Evolutionary conservation across 2,888 invertebrate genomes (phyloP).

Genomic region (Stenchaetothrips biformis): DNA sequence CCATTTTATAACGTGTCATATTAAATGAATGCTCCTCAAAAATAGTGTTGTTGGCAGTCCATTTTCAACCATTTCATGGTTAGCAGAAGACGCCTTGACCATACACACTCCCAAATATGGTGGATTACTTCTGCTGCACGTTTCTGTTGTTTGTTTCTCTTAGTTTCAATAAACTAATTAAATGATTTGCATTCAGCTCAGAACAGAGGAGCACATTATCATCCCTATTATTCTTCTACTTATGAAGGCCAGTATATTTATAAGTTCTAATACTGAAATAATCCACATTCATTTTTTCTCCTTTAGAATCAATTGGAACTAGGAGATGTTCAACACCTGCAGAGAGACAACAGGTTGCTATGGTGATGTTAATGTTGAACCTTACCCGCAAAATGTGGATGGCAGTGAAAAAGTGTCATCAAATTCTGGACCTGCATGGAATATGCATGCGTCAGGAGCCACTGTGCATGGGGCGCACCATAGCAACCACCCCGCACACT

Average conservation of each 20-base stretch:
- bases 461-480: neutral
- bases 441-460: neutral
- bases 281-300: neutral
- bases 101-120: too few species aligned
- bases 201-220: neutral
- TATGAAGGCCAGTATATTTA: neutral
- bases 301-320: neutral
- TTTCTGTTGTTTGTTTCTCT: neutral
- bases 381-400: slow-evolving; percentile 7
- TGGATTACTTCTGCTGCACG: neutral
- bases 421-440: slow-evolving; percentile 1
- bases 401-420: neutral
- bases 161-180: neutral
- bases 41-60: neutral
- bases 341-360: slow-evolving; percentile 15
- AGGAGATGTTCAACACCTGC: slow-evolving; percentile 1
- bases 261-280: neutral
- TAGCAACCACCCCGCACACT: neutral
- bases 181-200: neutral
- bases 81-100: slow-evolving; percentile 11
- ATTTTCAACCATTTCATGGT: neutral
- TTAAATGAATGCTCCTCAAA: too few species aligned
- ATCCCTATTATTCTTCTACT: neutral
- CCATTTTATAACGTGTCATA: too few species aligned
- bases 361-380: neutral